Evolutionary conservation across 2,888 invertebrate species (phyloP).

Genomic region (Lycocerus yunnanus): DNA sequence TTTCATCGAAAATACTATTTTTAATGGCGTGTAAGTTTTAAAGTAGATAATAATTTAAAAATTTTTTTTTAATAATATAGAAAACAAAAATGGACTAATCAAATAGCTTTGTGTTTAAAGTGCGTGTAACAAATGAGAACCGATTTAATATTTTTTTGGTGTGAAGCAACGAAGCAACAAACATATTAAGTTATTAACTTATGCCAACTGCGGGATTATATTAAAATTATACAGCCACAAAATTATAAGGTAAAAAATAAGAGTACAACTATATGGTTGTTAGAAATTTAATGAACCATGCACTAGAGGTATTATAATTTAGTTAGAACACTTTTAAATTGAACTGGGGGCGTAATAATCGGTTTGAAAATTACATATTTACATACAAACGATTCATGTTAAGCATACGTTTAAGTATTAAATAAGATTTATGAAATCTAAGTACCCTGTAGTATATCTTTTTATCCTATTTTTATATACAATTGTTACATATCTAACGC

Average conservation of each 20-base stretch:
- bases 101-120: not conserved
- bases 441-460: not conserved
- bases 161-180: constrained; percentile 30
- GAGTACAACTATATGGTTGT: constrained; percentile 41
- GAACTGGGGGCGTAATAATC: constrained; percentile 32
- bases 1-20: not conserved
- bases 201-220: constrained; percentile 51
- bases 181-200: constrained; percentile 51
- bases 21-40: not conserved
- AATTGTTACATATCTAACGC: not conserved
- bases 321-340: constrained; percentile 27
- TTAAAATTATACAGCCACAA: constrained; percentile 48
- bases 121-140: constrained; percentile 12
- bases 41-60: not conserved
- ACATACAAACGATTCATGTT: constrained; percentile 7
- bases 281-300: constrained; percentile 42
- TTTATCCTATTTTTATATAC: not conserved
- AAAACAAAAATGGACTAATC: not conserved
- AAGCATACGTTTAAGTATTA: not conserved
- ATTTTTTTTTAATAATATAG: not conserved
- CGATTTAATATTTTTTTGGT: constrained; percentile 15
- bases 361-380: constrained; percentile 29
- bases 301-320: constrained; percentile 22
- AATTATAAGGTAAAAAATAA: constrained; percentile 42
- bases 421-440: not conserved